A percentile compares a stretch with the other conserved stretches of the same genome.
Evolutionary conservation across 1,140 invertebrate species (phyloP).

Genomic region (Chlorops oryzae): DNA sequence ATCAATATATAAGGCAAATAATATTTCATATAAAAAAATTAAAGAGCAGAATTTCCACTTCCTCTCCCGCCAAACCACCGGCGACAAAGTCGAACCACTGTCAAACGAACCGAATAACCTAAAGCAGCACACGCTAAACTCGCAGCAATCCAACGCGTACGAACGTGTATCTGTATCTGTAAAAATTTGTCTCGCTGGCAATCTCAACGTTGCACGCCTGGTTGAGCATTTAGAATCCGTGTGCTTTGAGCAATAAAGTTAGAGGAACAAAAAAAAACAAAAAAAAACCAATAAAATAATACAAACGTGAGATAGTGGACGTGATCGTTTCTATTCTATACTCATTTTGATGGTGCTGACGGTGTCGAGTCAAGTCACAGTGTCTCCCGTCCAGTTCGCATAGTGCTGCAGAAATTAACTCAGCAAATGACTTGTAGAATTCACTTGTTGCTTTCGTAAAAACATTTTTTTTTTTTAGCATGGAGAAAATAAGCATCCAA

Average conservation of each 20-base stretch:
- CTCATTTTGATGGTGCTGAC: no score
- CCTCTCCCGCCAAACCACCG: no score
- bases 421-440: conserved; percentile 47
- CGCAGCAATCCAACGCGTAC: not conserved
- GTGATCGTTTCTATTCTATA: not conserved
- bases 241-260: no score
- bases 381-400: not conserved
- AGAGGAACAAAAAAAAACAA: no score
- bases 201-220: conserved; percentile 43
- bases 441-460: conserved; percentile 3
- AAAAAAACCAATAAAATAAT: conserved; percentile 1
- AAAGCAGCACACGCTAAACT: not conserved
- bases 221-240: conserved; percentile 23
- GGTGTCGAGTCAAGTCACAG: not conserved
- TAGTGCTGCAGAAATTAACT: conserved; percentile 35
- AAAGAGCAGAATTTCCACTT: no score
- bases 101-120: not conserved
- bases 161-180: not conserved
- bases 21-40: no score
- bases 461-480: no score
- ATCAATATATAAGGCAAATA: no score
- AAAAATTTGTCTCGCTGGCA: conserved; percentile 15
- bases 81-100: no score
- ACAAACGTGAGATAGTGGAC: not conserved
- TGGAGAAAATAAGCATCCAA: no score